Base-by-base conservation (phyloP, 2,113 vertebrate genomes). In the Pedetes capensis region DNA sequence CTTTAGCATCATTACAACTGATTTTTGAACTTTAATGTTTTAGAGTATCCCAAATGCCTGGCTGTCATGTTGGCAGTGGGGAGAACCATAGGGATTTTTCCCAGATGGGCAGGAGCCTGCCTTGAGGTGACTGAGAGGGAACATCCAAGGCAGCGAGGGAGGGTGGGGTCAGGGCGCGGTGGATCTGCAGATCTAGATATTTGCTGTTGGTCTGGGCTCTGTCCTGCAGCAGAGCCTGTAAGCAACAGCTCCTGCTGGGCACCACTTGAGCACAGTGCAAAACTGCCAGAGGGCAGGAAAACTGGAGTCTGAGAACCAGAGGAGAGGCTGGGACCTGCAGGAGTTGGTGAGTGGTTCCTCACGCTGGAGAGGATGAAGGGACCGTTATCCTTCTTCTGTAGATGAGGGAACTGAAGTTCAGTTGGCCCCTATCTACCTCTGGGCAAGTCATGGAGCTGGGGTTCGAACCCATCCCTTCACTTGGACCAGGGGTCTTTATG, bases 251-350 rank as follows among this genome's bases (percentile, higher is more conserved):
- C n/a, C n/a, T n/a, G n/a, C n/a, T n/a, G n/a, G 11, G 29, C 12
- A n/a, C 37, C 1, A 10, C 55, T 78, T 23, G 10, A 47, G 47
- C 42, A 37, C 0, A 0, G 76, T 49, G 29, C n/a, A 59, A 1
- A 6, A 7, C 20, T 2, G 3, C 37, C 74, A 29, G 47, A 37
- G n/a, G 25, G 27, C n/a, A n/a, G 51, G 25, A 16, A 23, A 72
- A 64, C 53, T 87, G 57, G 53, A 49, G 42, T 90, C 83, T 85
- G 82, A 13, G 55, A 81, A 22, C 59, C 59, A 68, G 55, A 32
- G 3, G 51, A 34, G 42, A 72, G 25, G 23, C 3, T 51, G 20
- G 7, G 49, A 47, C 13, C 55, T 53, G n/a, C 14, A n/a, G 42
- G 68, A 68, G 42, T 3, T 42, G 53, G 87, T 71, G 25, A 34